Evolutionary conservation across 92 coral and sea anemone species (phyloP).

Genomic region (Chrysogorgia sp.): DNA sequence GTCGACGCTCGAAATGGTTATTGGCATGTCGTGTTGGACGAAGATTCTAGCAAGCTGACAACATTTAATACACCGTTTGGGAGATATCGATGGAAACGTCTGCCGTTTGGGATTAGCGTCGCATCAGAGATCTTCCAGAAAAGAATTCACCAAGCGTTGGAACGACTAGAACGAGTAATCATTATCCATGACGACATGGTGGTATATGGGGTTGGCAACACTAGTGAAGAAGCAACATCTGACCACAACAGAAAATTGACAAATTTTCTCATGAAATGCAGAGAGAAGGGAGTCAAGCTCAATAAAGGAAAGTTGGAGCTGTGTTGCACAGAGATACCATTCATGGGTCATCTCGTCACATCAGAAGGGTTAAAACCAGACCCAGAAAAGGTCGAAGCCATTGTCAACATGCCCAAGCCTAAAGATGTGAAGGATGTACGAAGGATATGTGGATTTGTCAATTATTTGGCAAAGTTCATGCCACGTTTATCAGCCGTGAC

Average conservation of each 20-base stretch:
- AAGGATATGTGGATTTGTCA: conserved; percentile 36
- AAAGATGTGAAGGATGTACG: conserved; percentile 38
- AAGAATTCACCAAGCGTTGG: conserved; percentile 60
- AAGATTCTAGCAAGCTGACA: conserved; percentile 13
- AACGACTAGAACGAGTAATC: conserved; percentile 42
- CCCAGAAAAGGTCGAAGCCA: conserved; percentile 45
- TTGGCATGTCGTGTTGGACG: conserved; percentile 30
- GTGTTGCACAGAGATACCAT: conserved; percentile 12
- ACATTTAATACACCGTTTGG: conserved; percentile 27
- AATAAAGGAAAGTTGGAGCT: conserved; percentile 38
- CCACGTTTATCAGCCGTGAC: not conserved
- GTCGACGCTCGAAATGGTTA: conserved; percentile 2
- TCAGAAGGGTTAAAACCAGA: conserved; percentile 40
- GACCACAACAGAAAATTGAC: conserved; percentile 34
- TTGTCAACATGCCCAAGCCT: conserved; percentile 37
- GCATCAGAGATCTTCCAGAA: conserved; percentile 62
- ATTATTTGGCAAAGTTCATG: conserved; percentile 2
- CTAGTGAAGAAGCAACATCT: no score
- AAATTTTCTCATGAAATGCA: conserved; percentile 27
- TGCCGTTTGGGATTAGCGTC: conserved; percentile 51
- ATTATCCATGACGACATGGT: conserved; percentile 22
- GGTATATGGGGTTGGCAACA: conserved; percentile 43
- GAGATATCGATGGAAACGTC: conserved; percentile 16
- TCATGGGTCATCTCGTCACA: conserved; percentile 46
- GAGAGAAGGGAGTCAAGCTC: conserved; percentile 39